Evolutionary conservation across 2,113 vertebrate species (phyloP).

Genomic region (Formicarius rufipectus): DNA sequence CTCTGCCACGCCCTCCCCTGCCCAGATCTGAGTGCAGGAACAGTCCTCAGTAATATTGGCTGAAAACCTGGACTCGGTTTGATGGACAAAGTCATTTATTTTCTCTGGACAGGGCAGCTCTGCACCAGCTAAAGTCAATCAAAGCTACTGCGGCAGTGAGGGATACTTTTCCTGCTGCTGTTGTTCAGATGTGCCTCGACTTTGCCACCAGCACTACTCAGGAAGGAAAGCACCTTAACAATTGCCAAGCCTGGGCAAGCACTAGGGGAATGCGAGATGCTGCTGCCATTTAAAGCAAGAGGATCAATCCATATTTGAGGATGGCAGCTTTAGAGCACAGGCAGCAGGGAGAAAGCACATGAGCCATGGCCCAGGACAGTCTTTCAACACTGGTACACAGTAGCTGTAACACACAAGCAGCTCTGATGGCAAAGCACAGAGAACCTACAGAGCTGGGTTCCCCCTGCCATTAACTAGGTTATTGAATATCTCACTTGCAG

Average conservation of each 20-base stretch:
- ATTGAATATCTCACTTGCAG: accelerated
- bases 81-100: background rate
- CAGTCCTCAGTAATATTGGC: accelerated
- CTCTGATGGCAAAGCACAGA: background rate
- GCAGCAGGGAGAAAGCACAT: background rate
- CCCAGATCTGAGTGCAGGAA: accelerated
- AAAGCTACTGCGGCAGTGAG: background rate
- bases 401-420: background rate
- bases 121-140: background rate
- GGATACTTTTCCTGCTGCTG: background rate
- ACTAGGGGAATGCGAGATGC: no score
- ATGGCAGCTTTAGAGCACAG: accelerated
- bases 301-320: accelerated
- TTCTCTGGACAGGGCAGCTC: background rate
- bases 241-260: accelerated
- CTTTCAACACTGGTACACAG: background rate
- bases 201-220: background rate
- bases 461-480: accelerated
- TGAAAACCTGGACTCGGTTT: background rate
- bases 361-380: accelerated
- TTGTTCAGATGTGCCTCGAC: background rate
- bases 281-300: background rate
- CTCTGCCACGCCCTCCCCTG: accelerated
- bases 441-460: background rate
- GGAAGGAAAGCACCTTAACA: background rate